Conservation (phyloP, 92 coral and sea anemone species). For the Phymanthus crucifer region DNA sequence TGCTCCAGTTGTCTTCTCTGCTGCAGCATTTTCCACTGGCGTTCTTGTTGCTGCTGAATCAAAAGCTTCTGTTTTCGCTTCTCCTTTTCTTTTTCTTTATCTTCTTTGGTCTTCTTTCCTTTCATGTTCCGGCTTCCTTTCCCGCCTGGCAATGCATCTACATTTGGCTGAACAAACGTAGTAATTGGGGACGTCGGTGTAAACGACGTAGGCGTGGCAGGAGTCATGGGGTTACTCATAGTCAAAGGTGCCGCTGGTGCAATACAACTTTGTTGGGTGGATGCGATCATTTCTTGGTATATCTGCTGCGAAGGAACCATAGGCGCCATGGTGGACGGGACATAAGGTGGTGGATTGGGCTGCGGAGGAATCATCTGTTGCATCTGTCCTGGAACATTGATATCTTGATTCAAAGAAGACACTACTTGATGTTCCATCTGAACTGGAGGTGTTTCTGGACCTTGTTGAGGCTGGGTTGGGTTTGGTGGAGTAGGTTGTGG, state of each 20-base stretch:
- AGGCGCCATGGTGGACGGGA: background rate
- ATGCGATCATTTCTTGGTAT: conserved; percentile 4
- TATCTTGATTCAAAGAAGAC: background rate
- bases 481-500: conserved; percentile 16
- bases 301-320: conserved; percentile 16
- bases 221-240: conserved; percentile 49
- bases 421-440: conserved; percentile 9
- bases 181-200: conserved; percentile 57
- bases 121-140: conserved; percentile 45
- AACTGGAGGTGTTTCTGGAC: background rate
- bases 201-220: conserved; percentile 64
- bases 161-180: conserved; percentile 39
- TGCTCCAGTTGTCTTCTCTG: too few species aligned
- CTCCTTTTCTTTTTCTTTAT: conserved; percentile 90
- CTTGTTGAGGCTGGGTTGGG: conserved; percentile 5
- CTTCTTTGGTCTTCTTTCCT: conserved; percentile 80
- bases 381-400: background rate
- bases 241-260: conserved; percentile 57
- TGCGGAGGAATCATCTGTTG: conserved; percentile 12
- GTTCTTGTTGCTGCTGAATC: conserved; percentile 91
- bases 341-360: conserved; percentile 8
- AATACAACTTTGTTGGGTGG: conserved; percentile 19
- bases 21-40: conserved; percentile 97
- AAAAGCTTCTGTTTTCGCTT: conserved; percentile 73
- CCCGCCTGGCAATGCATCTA: conserved; percentile 29